These are phyloP conservation scores for Corythornis vintsioides DNA, from an alignment of 2,113 vertebrate genomes.

Conservation along the genomic window DNA sequence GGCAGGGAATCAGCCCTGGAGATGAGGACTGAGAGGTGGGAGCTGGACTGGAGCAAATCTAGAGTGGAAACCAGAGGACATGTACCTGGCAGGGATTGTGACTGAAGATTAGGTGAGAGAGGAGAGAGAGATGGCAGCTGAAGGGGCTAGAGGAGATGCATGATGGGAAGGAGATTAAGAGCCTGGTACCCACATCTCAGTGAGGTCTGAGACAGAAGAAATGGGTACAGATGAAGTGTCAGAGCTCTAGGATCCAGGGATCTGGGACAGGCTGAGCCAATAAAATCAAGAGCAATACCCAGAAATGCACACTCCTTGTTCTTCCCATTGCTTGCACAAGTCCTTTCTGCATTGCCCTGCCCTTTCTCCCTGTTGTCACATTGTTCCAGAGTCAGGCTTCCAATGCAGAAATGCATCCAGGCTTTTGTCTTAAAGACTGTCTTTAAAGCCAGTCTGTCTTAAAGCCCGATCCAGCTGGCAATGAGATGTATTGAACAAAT, in stretches of 20 bases:
- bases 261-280: background rate
- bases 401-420: background rate
- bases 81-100: background rate
- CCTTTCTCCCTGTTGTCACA: background rate
- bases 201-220: background rate
- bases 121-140: background rate
- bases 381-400: background rate
- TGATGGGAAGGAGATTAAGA: background rate
- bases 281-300: background rate
- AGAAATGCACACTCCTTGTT: background rate
- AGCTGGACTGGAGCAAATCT: background rate
- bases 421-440: background rate
- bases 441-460: background rate
- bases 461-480: background rate
- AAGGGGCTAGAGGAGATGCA: background rate
- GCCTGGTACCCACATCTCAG: background rate
- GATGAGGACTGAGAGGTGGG: background rate
- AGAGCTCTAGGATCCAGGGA: background rate
- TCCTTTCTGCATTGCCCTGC: background rate
- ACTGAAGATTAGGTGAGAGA: background rate
- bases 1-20: background rate
- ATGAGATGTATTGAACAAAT: background rate
- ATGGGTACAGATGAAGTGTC: background rate
- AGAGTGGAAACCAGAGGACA: background rate
- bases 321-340: background rate